A percentile compares a stretch with the other conserved stretches of the same genome.
phyloP scores from a whole-genome alignment of 2,888 invertebrate species.

The Empis livida region DNA sequence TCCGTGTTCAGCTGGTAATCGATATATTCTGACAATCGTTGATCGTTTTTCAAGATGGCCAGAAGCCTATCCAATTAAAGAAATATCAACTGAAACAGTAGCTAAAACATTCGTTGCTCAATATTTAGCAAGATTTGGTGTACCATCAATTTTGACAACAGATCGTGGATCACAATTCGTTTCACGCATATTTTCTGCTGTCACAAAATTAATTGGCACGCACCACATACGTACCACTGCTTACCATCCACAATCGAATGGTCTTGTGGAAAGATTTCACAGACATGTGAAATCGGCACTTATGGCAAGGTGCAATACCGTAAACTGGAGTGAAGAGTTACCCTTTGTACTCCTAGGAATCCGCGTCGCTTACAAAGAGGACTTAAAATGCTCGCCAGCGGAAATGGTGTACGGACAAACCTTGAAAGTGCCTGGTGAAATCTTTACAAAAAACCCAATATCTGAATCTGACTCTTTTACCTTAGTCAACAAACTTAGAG shows the following conservation, averaged over 20 bases:
- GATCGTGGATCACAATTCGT: slow-evolving; percentile 5
- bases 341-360: no score
- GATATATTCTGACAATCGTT: slow-evolving; percentile 5
- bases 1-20: slow-evolving; percentile 12
- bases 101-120: slow-evolving; percentile 2
- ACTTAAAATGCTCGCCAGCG: neutral
- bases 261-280: neutral
- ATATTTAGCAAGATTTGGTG: slow-evolving; percentile 3
- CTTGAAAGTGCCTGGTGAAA: neutral
- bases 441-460: neutral
- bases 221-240: neutral
- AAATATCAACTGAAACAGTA: slow-evolving; percentile 3
- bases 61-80: slow-evolving; percentile 3
- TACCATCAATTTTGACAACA: slow-evolving; percentile 1
- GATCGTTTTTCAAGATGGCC: slow-evolving; percentile 7
- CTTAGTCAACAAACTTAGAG: no score
- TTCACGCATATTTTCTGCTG: slow-evolving; percentile 3
- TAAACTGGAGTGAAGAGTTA: neutral
- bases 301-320: neutral
- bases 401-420: neutral
- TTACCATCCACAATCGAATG: neutral
- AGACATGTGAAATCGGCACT: neutral
- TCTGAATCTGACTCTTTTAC: no score
- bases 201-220: neutral
- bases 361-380: neutral